Percentiles rank a stretch among this genome's conserved stretches.
These are phyloP conservation scores for Globodera ellingtonae DNA, from an alignment of 1,140 invertebrate genomes.

Conservation along the genomic window DNA sequence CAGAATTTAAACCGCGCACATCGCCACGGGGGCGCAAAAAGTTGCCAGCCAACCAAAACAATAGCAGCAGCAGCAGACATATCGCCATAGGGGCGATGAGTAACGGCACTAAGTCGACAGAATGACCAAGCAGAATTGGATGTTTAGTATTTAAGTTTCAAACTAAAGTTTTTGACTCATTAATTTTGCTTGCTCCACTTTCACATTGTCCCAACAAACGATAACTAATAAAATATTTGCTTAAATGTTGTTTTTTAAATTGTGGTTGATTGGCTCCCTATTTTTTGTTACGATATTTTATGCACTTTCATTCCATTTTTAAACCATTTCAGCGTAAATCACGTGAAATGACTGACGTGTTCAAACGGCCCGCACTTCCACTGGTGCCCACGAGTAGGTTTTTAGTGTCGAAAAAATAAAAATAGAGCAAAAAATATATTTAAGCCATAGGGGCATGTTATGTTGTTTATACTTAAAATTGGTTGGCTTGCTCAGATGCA, in stretches of 20 bases:
- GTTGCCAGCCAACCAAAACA: background rate
- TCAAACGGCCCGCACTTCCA: constrained; percentile 38
- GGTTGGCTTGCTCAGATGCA: constrained; percentile 19
- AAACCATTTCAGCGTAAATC: background rate
- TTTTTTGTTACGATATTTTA: background rate
- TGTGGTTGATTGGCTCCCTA: too few species aligned
- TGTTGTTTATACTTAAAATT: constrained; percentile 13
- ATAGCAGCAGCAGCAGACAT: background rate
- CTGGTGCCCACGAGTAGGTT: constrained; percentile 31
- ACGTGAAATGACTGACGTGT: constrained; percentile 35
- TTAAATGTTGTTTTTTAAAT: too few species aligned
- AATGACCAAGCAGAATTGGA: background rate
- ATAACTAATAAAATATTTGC: too few species aligned
- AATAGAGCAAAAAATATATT: background rate
- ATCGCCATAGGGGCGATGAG: too few species aligned
- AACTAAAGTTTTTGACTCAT: too few species aligned
- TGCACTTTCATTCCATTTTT: background rate
- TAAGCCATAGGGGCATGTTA: background rate
- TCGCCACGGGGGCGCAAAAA: constrained; percentile 25
- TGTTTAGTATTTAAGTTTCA: too few species aligned
- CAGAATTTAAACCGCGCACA: constrained; percentile 37
- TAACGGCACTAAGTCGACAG: background rate
- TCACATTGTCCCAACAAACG: too few species aligned
- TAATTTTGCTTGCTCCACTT: too few species aligned
- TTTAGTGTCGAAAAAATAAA: too few species aligned